Conservation (phyloP, 2,113 vertebrate species). For the Patagioenas fasciata region DNA sequence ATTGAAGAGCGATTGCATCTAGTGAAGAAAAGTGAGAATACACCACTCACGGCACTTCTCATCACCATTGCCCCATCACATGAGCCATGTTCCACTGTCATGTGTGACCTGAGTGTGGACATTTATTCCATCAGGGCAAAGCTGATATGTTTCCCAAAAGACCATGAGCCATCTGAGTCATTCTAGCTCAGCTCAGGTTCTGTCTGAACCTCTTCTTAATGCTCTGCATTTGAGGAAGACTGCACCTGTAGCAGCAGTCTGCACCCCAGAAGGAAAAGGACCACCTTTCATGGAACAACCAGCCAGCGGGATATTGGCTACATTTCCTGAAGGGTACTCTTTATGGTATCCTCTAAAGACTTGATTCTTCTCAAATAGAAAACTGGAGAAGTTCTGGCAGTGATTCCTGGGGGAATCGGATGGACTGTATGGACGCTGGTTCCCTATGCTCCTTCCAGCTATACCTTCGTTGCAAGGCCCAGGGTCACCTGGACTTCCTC, state of each 20-base stretch:
- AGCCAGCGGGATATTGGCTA: not conserved
- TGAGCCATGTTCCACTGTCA: fast-evolving
- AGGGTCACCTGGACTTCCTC: not conserved
- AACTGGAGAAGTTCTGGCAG: not conserved
- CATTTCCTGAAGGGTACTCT: not conserved
- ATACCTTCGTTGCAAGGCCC: not conserved
- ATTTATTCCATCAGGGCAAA: not conserved
- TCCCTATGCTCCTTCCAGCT: not conserved
- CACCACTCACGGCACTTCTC: not conserved
- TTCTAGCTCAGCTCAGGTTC: not conserved
- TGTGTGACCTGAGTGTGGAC: fast-evolving
- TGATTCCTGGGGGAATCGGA: not conserved
- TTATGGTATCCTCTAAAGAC: not conserved
- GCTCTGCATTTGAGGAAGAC: not conserved
- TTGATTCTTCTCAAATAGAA: not conserved
- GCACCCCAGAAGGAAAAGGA: not conserved
- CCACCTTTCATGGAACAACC: not conserved
- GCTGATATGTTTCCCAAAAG: not conserved
- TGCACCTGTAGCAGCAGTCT: not conserved
- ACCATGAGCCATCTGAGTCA: not conserved
- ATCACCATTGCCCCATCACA: not conserved
- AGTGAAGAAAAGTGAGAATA: not conserved
- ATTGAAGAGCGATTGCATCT: not conserved
- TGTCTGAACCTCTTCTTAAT: not conserved
- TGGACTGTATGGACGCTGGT: not conserved